Conservation (phyloP, 1,140 invertebrate genomes). For the Lepidostoma basale region DNA sequence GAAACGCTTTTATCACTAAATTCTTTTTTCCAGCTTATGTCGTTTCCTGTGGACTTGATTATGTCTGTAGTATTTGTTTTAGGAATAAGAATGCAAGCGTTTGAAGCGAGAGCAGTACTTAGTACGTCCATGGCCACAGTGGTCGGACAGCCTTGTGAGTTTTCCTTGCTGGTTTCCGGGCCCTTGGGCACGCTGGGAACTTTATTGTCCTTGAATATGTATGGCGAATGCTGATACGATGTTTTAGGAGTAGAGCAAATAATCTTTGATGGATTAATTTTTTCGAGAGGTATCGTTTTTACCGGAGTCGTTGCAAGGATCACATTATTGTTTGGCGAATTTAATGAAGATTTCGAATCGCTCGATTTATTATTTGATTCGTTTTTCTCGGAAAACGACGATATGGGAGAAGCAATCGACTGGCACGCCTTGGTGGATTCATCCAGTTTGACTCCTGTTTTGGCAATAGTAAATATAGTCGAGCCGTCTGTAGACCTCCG, state of each 20-base stretch:
- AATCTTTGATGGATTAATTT: constrained; percentile 26
- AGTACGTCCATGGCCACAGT: no score
- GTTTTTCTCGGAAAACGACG: constrained; percentile 36
- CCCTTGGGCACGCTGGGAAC: neutral
- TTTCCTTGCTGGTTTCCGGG: no score
- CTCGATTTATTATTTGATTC: constrained; percentile 8
- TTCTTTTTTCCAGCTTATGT: no score
- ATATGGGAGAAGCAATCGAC: constrained; percentile 41
- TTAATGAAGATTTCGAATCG: neutral
- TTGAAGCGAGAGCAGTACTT: no score
- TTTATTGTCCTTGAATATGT: constrained; percentile 23
- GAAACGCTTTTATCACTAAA: no score
- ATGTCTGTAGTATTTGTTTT: no score
- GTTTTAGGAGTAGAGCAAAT: constrained; percentile 35
- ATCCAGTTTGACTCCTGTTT: constrained; percentile 29
- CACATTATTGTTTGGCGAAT: neutral
- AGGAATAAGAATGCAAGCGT: no score
- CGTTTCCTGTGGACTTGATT: no score
- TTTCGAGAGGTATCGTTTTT: neutral
- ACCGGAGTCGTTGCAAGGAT: neutral
- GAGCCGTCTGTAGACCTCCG: constrained; percentile 27
- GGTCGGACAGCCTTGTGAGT: no score
- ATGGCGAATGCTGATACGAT: constrained; percentile 30
- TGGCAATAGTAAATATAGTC: constrained; percentile 42
- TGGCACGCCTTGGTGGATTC: constrained; percentile 38